Conservation (phyloP, 2,113 vertebrate species). For the Thymallus thymallus region DNA sequence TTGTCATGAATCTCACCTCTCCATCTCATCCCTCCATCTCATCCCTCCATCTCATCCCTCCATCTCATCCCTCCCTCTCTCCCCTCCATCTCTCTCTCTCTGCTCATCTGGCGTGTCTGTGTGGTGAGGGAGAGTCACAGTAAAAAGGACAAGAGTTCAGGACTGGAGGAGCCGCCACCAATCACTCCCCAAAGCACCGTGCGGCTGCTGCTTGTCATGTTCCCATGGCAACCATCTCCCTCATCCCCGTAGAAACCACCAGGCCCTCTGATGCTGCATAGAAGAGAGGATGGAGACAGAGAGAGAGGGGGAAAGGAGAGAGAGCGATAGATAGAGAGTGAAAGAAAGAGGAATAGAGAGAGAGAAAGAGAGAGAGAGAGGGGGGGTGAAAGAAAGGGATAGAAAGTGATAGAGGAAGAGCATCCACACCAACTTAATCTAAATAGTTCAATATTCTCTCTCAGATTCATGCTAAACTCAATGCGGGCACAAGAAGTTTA, state of each 20-base stretch:
- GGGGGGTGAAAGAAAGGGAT: background rate
- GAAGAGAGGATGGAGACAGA: background rate
- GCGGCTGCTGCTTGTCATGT: conserved; percentile 44
- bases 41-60: conserved; percentile 6
- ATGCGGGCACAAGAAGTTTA: conserved; percentile 41
- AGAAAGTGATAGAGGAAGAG: background rate
- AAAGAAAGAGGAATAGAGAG: background rate
- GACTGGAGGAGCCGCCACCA: conserved; percentile 15
- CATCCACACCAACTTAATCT: conserved; percentile 9
- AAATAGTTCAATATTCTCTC: conserved; percentile 43
- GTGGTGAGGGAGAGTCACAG: conserved; percentile 19
- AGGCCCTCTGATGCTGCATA: conserved; percentile 18
- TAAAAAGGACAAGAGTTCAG: conserved; percentile 41
- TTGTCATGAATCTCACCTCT: background rate
- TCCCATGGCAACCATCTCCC: conserved; percentile 45
- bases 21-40: background rate
- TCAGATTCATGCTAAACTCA: conserved; percentile 40
- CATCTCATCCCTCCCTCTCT: conserved; percentile 7
- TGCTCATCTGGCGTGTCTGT: conserved; percentile 11
- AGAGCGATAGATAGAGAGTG: background rate
- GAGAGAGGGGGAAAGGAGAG: background rate
- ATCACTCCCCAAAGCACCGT: conserved; percentile 25
- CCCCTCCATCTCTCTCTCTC: conserved; percentile 9
- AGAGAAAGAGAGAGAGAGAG: background rate
- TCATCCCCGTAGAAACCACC: conserved; percentile 20